These are phyloP conservation scores for Coreius guichenoti DNA, from an alignment of 2,797 vertebrate species.

Conservation along the genomic window DNA sequence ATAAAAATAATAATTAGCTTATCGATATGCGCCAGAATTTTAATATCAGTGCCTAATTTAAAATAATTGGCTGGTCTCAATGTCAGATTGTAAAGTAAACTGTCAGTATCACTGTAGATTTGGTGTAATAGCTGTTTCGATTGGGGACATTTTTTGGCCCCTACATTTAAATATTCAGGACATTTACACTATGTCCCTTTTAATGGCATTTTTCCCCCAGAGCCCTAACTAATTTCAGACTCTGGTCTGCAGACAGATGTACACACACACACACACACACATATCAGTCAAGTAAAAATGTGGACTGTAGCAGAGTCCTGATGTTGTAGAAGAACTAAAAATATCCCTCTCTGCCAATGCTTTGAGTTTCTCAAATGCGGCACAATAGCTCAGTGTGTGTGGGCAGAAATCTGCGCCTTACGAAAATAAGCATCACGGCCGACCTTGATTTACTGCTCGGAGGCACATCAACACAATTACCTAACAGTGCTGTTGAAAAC, in stretches of 20 bases:
- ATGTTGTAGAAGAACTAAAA: conserved; percentile 60
- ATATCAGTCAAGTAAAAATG: conserved; percentile 46
- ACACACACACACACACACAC: conserved; percentile 38
- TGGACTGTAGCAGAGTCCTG: conserved; percentile 46
- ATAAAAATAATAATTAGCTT: neutral
- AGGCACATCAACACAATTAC: conserved; percentile 58
- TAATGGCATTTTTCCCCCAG: neutral
- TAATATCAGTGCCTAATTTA: neutral
- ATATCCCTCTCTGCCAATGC: conserved; percentile 45
- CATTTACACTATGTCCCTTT: neutral
- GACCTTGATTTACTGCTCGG: conserved; percentile 49
- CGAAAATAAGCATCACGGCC: conserved; percentile 50
- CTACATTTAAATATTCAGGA: neutral
- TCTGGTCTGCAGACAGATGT: conserved; percentile 32
- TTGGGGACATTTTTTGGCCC: neutral
- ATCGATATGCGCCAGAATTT: neutral
- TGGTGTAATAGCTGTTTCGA: neutral
- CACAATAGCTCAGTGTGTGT: conserved; percentile 42
- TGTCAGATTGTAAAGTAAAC: neutral
- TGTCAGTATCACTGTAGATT: neutral
- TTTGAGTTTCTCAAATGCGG: conserved; percentile 40
- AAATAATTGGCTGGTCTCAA: neutral
- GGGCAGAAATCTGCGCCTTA: conserved; percentile 37
- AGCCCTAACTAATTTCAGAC: neutral
- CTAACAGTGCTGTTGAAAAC: conserved; percentile 28